A percentile compares a stretch with the other conserved stretches of the same genome.
phyloP scores from a whole-genome alignment of 2,888 invertebrate species.

The Azorinus chamasolen region DNA sequence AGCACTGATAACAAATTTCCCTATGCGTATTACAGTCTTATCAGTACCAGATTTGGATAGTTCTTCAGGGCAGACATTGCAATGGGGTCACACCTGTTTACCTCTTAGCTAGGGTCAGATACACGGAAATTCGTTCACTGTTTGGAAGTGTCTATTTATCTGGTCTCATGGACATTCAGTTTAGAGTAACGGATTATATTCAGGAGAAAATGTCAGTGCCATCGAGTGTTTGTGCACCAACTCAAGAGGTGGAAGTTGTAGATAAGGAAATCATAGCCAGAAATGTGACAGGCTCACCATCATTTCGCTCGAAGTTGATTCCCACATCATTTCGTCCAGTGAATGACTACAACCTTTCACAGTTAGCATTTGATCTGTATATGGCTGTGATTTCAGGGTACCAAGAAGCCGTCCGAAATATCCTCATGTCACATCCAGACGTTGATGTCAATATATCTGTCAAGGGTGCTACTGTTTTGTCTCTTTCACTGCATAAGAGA shows the following conservation, averaged over 20 bases:
- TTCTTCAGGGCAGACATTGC: too few species aligned
- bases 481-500: constrained; percentile 83
- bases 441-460: constrained; percentile 83
- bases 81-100: too few species aligned
- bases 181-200: too few species aligned
- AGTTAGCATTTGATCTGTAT: constrained; percentile 79
- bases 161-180: neutral
- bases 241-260: constrained; percentile 39
- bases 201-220: constrained; percentile 37
- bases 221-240: constrained; percentile 29
- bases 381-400: constrained; percentile 75
- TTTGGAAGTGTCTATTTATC: neutral
- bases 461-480: constrained; percentile 84
- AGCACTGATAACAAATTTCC: too few species aligned
- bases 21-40: too few species aligned
- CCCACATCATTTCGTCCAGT: constrained; percentile 67
- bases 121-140: too few species aligned
- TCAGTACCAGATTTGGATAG: too few species aligned
- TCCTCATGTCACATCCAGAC: constrained; percentile 79
- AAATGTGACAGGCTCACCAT: constrained; percentile 39
- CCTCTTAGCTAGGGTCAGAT: too few species aligned
- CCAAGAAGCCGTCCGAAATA: constrained; percentile 75
- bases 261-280: constrained; percentile 46
- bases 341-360: constrained; percentile 75
- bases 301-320: constrained; percentile 53